phyloP scores from a whole-genome alignment of 2,113 vertebrate genomes.

The Oplegnathus fasciatus region DNA sequence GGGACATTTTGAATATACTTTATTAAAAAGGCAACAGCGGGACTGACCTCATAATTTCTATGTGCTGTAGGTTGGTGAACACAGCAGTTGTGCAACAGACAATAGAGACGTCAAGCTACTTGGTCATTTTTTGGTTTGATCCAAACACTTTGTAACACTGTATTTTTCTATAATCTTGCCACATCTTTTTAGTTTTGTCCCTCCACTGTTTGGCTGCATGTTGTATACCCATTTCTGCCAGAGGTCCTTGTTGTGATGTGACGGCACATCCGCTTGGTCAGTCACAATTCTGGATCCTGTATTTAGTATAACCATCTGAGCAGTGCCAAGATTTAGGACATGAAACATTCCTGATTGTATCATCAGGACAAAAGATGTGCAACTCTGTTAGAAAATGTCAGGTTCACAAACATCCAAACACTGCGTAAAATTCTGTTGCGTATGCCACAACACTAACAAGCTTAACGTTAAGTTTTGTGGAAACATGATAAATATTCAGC shows the following conservation, averaged over 20 bases:
- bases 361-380: neutral
- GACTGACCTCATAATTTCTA: neutral
- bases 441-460: too few species aligned
- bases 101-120: neutral
- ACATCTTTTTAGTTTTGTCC: neutral
- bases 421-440: neutral
- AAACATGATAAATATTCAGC: neutral
- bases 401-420: neutral
- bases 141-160: neutral
- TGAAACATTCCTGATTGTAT: too few species aligned
- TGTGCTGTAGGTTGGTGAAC: neutral
- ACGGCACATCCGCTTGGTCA: neutral
- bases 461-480: neutral
- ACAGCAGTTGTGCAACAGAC: too few species aligned
- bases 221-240: neutral
- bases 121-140: neutral
- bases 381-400: neutral
- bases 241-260: neutral
- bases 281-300: neutral
- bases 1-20: neutral
- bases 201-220: neutral
- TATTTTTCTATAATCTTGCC: neutral
- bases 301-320: neutral
- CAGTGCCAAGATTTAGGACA: neutral
- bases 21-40: neutral